phyloP scores from a whole-genome alignment of 2,797 vertebrate species.

The Lutjanus campechanus region DNA sequence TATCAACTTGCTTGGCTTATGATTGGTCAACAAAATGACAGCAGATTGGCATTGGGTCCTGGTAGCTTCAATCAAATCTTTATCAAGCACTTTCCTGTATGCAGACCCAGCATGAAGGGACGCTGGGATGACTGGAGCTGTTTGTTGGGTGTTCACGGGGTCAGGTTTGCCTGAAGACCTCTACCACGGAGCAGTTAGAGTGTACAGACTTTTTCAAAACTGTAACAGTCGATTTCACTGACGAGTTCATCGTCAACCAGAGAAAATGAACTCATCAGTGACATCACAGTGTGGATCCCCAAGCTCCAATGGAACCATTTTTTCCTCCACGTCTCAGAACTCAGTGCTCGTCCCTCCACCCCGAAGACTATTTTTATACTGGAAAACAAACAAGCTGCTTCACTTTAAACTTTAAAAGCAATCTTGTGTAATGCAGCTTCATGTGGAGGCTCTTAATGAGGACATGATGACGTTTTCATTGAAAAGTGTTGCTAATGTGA shows the following conservation, averaged over 20 bases:
- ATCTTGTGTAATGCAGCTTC: background rate
- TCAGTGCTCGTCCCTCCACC: background rate
- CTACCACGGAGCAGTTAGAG: background rate
- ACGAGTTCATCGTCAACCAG: background rate
- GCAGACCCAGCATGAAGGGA: background rate
- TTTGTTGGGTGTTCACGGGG: background rate
- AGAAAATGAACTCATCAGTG: conserved; percentile 1
- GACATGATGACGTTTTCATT: background rate
- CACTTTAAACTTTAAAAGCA: background rate
- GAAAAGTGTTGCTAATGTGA: background rate
- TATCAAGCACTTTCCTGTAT: background rate
- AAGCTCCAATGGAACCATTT: conserved; percentile 6
- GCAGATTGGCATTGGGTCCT: conserved; percentile 6
- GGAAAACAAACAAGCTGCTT: background rate
- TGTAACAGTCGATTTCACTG: conserved; percentile 2
- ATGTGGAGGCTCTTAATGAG: background rate
- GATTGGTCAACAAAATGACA: background rate
- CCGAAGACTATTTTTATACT: background rate
- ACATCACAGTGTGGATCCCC: conserved; percentile 23
- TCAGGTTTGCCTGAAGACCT: conserved; percentile 41
- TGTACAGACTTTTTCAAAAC: conserved; percentile 8
- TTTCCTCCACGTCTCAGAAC: conserved; percentile 2
- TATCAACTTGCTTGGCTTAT: background rate
- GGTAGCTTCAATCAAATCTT: conserved; percentile 16
- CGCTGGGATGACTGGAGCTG: background rate